Base-by-base conservation (phyloP, 2,797 vertebrate species). In the Pseudochirops corinnae region DNA sequence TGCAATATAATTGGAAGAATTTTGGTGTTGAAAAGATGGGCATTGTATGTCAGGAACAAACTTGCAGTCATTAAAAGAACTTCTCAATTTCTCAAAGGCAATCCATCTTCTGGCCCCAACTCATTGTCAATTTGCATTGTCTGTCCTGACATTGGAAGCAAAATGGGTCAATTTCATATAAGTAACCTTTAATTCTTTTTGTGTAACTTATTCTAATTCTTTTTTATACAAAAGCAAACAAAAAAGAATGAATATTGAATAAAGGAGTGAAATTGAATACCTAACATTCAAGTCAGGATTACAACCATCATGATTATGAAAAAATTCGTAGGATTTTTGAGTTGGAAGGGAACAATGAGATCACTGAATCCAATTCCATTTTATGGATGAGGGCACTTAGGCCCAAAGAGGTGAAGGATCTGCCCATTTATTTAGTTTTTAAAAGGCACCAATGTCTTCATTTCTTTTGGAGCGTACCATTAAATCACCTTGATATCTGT, bases 211-310 rank as follows among this genome's bases (percentile, higher is more conserved):
- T 1, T 11, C 33, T 6, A 90, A 94, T 53, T 90, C 62, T 62
- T 96, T 90, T 7, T 39, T 46, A 74, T 74, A 74, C 7, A 74
- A 24, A 74, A 74, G 0, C 13, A 67, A 67, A 39, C 5, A 74
- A 74, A 74, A 62, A 93, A 90, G 67, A 90, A 58, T 55, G 11
- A 87, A 39, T 74, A 0, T 90, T 96, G 26, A 62, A 92, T 12
- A 93, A 62, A 16, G 82, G 50, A 74, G 6, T 74, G 67, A 39
- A 90, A 90, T 56, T 33, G 58, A 95, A 92, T 57, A 55, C 62
- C 92, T 94, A 95, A 93, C n/a, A 95, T 94, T 18, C 50, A 92
- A 91, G 90, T 21, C 13, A 74, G n/a, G 6, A 74, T 74, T 74
- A 39, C 16, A 39, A 21, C 6, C 18, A 39, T 74, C n/a, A 33